phyloP scores from a whole-genome alignment of 2,113 vertebrate species.

The Rhynchopsitta pachyrhyncha region DNA sequence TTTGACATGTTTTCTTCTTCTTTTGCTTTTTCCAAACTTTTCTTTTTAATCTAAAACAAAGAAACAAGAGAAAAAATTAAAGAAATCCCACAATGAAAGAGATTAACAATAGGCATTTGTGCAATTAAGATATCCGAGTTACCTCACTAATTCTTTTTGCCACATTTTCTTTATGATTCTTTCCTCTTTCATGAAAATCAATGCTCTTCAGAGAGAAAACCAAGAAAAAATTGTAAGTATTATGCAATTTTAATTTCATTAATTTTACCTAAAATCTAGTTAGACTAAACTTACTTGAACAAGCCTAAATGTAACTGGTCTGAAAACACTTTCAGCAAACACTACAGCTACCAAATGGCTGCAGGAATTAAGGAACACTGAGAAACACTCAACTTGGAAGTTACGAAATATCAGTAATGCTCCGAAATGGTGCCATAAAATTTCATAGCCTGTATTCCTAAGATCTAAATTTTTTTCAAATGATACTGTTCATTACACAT shows the following conservation, averaged over 20 bases:
- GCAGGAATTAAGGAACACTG: background rate
- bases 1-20: conserved; percentile 90
- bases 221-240: background rate
- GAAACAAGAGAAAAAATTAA: background rate
- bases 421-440: background rate
- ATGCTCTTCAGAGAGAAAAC: conserved; percentile 78
- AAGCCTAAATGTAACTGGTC: background rate
- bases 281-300: background rate
- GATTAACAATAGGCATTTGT: background rate
- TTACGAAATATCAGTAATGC: background rate
- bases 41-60: conserved; percentile 91
- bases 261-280: background rate
- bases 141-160: conserved; percentile 93
- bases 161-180: conserved; percentile 99
- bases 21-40: conserved; percentile 91
- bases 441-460: background rate
- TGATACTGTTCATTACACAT: background rate
- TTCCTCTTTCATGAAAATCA: conserved; percentile 97
- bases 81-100: background rate
- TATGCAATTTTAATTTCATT: background rate
- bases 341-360: background rate
- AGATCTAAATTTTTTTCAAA: background rate
- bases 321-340: background rate
- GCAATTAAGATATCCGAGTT: conserved; percentile 55
- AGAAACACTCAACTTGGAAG: background rate